Percentiles rank a stretch among this genome's conserved stretches.
These are phyloP conservation scores for Heterocephalus glaber DNA, from an alignment of 2,113 vertebrate species.

Conservation along the genomic window DNA sequence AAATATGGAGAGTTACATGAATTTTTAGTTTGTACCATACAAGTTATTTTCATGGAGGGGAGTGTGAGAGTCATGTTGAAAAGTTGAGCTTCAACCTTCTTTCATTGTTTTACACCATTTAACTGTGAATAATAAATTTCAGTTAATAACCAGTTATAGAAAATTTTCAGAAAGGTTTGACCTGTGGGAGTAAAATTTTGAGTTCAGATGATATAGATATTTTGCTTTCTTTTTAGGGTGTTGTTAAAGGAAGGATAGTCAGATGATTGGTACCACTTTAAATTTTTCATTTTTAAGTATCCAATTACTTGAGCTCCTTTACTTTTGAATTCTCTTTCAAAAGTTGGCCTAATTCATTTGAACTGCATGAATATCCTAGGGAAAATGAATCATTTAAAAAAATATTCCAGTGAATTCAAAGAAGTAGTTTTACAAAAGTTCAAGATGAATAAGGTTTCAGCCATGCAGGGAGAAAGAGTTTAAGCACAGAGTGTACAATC, in stretches of 20 bases:
- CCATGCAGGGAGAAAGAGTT: background rate
- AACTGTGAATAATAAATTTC: background rate
- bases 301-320: background rate
- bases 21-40: background rate
- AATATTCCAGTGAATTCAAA: background rate
- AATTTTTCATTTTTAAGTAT: slow-evolving; percentile 11
- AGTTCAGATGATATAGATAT: background rate
- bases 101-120: background rate
- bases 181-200: background rate
- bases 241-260: background rate
- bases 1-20: background rate
- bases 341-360: background rate
- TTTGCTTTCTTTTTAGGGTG: background rate
- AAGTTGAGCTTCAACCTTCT: background rate
- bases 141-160: background rate
- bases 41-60: background rate
- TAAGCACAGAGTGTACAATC: background rate
- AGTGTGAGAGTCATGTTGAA: background rate
- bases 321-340: background rate
- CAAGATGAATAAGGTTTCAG: background rate
- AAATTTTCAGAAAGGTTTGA: background rate
- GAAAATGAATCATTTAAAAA: slow-evolving; percentile 9
- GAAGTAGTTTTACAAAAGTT: background rate
- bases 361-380: background rate
- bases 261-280: background rate